Base-by-base conservation (phyloP, 2,888 invertebrate species). In the Leptinotarsa tumamoca region DNA sequence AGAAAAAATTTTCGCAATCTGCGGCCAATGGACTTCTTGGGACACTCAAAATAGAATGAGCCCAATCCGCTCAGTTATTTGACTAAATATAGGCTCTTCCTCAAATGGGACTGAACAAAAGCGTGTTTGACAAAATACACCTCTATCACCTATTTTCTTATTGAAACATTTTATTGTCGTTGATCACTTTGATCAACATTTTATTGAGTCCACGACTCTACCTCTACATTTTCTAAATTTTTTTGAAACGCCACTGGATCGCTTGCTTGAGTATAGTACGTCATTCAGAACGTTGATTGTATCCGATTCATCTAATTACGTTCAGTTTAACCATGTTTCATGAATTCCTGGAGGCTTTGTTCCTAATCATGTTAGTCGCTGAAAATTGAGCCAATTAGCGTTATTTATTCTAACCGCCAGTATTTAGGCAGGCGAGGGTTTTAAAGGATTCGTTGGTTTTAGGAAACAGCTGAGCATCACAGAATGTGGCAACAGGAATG, bases 351-450 rank as follows among this genome's bases (percentile, higher is more conserved):
- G 63, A n/a, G 63, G 17, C 43, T 63, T 43, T 63, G 63, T 43
- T 33, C 27, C 63, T 63, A 63, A 63, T 63, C 63, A 63, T 63
- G 63, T 63, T 63, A 63, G 15, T 63, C 33, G 27, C 33, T 63
- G 63, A 63, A 63, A 63, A 63, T 27, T 5, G 63, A 27, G 63
- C 43, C 63, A 63, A 63, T 63, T 63, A 63, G 43, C 63, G 63
- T 43, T 63, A 63, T 63, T 43, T 43, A 63, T 63, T 63, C n/a
- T 18, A 5, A 43, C 33, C 63, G 43, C 43, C 10, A 43, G 63
- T 27, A 63, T 27, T 33, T 5, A 33, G 27, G 17, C 4, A 27
- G 33, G 17, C 43, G 43, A 63, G 43, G 63, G 58, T n/a, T n/a
- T 15, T n/a, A 27, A 63, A 63, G 43, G 33, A 63, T 63, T 63